phyloP scores from a whole-genome alignment of 2,797 vertebrate genomes.

The Meriones psammophilus region DNA sequence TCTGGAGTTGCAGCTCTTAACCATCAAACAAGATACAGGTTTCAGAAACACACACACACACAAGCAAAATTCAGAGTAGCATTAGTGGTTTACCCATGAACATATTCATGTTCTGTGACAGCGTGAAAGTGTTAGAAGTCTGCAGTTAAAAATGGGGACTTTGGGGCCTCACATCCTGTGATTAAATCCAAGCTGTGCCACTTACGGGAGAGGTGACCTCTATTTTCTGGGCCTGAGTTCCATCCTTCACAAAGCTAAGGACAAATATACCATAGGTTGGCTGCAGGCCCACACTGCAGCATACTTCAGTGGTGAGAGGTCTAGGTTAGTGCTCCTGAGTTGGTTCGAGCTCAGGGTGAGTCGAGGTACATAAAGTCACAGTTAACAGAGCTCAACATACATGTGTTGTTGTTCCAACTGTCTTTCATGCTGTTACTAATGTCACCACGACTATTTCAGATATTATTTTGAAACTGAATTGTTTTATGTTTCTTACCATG shows the following conservation, averaged over 20 bases:
- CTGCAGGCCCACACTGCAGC: background rate
- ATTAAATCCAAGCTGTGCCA: background rate
- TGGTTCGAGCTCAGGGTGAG: background rate
- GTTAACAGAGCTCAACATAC: background rate
- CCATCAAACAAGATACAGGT: background rate
- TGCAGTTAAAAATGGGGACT: background rate
- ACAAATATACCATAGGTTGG: background rate
- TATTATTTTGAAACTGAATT: background rate
- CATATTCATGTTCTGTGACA: background rate
- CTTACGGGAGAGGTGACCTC: background rate
- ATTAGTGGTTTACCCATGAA: background rate
- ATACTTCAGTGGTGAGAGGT: background rate
- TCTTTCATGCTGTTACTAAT: background rate
- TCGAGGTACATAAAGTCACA: background rate
- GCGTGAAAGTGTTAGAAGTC: conserved; percentile 14
- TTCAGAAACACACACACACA: background rate
- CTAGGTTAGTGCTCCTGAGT: background rate
- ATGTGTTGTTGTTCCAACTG: background rate
- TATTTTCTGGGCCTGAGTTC: background rate
- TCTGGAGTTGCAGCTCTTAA: background rate
- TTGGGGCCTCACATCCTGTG: background rate
- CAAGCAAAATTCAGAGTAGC: conserved; percentile 15
- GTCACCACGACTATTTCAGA: background rate
- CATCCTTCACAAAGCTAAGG: conserved; percentile 17
- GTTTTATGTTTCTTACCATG: background rate